Conservation (phyloP, 2,113 vertebrate genomes). For the Indri indri region DNA sequence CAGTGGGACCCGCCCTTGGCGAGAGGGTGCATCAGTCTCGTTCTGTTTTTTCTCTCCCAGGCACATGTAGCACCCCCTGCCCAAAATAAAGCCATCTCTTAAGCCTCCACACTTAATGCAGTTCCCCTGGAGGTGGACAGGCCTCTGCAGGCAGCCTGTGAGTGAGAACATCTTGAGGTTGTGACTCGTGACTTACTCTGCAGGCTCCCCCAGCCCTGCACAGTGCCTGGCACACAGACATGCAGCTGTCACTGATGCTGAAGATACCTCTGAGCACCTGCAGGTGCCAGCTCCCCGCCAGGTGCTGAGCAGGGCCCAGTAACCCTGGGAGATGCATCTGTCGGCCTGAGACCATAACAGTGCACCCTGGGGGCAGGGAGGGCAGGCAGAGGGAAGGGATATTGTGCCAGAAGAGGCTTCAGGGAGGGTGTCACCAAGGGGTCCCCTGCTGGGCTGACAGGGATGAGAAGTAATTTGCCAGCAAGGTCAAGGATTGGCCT, state of each 20-base stretch:
- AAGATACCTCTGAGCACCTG: neutral
- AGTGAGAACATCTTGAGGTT: neutral
- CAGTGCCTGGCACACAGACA: neutral
- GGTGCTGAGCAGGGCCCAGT: neutral
- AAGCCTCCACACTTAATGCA: too few species aligned
- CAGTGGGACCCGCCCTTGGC: accelerated
- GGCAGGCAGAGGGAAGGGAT: neutral
- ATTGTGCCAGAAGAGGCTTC: neutral
- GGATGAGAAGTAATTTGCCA: neutral
- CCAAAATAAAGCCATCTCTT: neutral
- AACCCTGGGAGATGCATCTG: neutral
- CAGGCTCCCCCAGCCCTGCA: neutral
- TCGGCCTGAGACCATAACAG: neutral
- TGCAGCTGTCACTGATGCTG: neutral
- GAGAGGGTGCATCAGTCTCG: neutral
- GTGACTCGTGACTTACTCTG: neutral
- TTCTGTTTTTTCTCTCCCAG: accelerated
- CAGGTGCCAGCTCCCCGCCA: neutral
- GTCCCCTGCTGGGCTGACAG: neutral
- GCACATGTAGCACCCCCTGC: neutral
- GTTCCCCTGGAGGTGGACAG: too few species aligned
- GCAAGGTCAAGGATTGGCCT: accelerated
- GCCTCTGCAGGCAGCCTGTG: neutral
- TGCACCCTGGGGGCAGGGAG: neutral
- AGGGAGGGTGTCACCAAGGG: neutral